Base-by-base conservation (phyloP, 1,140 invertebrate genomes). In the Plodia interpunctella region DNA sequence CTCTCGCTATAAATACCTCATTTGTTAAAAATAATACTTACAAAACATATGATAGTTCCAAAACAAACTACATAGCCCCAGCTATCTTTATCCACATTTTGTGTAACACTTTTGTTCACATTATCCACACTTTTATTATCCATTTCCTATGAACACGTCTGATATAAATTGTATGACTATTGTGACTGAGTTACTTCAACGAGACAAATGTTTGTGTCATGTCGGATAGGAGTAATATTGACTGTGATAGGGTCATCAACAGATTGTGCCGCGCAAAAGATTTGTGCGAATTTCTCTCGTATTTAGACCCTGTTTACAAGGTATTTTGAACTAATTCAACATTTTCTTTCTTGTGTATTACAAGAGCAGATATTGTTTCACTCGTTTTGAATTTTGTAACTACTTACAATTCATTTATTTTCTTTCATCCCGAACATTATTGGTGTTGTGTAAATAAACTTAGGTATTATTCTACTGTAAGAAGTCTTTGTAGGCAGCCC, bases 31-130 rank as follows among this genome's bases (percentile, higher is more conserved):
- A 59, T 18, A 56, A 51, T 75, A 92, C 93, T 91, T 85, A 94
- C 93, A 72, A 92, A 92, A 9, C 90, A 92, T 18, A 93, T 59
- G 11, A 91, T 80, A 59, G 90, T 90, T 19, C 91, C 92, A 18
- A 93, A 74, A 62, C 92, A 91, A 21, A 94, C 87, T 0, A 92
- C 72, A 73, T 93, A 93, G 9, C 93, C 93, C 92, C 92, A 94
- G 20, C 90, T 91, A 32, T 93, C 71, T 19, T 35, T 65, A 25
- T 80, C 62, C 8, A 49, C 44, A 17, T 66, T 52, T 49, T 30
- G 5, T 57, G 50, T 38, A 53, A 21, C 13, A 53, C 21, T 30
- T 49, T 61, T 50, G 55, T 2, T 58, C 44, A 21, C 49, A 49
- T 17, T 17, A 59, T 61, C 28, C 11, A 21, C 9, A 30, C 62